Evolutionary conservation across 2,888 invertebrate species (phyloP).

Genomic region (Philhelius pedissequus): DNA sequence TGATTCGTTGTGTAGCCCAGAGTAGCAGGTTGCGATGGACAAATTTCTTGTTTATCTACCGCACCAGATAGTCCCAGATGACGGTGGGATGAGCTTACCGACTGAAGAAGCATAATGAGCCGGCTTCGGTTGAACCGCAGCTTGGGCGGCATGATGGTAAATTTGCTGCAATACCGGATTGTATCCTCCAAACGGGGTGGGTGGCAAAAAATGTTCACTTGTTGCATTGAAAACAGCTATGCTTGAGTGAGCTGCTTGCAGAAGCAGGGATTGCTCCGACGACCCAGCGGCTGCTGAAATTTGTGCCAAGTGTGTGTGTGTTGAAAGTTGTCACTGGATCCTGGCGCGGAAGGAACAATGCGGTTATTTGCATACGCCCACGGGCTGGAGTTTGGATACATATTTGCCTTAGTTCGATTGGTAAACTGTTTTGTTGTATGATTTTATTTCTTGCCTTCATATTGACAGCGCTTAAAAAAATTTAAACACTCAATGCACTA

Average conservation of each 20-base stretch:
- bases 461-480: neutral
- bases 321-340: constrained; percentile 84
- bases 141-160: constrained; percentile 86
- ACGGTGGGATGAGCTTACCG: constrained; percentile 83
- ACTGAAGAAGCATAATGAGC: constrained; percentile 84
- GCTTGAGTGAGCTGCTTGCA: constrained; percentile 83
- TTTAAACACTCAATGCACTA: neutral
- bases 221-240: constrained; percentile 82
- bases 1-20: constrained; percentile 75
- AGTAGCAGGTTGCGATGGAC: constrained; percentile 76
- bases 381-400: constrained; percentile 92
- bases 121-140: constrained; percentile 82
- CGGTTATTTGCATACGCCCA: constrained; percentile 93
- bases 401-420: constrained; percentile 73
- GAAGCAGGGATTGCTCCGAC: constrained; percentile 84
- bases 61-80: constrained; percentile 82
- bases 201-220: constrained; percentile 83
- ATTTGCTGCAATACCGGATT: constrained; percentile 90
- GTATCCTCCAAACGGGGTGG: constrained; percentile 86
- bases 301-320: constrained; percentile 85
- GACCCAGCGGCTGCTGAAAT: constrained; percentile 79
- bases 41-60: constrained; percentile 75
- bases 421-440: neutral
- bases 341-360: constrained; percentile 84
- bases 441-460: neutral